These are phyloP conservation scores for Parasteatoda lunata DNA, from an alignment of 2,888 invertebrate species.

Conservation along the genomic window DNA sequence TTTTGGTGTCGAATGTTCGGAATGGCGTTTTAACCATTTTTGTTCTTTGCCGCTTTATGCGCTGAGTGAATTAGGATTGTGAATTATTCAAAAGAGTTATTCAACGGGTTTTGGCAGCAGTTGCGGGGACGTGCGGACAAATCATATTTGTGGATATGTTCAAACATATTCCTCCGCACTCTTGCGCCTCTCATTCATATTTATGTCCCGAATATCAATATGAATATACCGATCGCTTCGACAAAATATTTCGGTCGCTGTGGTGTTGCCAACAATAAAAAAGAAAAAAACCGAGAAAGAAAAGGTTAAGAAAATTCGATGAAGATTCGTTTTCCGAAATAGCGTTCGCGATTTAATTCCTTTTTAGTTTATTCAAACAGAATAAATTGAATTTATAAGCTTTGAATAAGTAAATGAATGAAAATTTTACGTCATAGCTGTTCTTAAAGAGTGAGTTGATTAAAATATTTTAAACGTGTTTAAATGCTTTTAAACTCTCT, in stretches of 20 bases:
- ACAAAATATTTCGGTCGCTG: not conserved
- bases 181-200: slow-evolving; percentile 9
- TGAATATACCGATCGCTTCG: not conserved
- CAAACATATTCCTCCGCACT: slow-evolving; percentile 11
- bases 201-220: slow-evolving; percentile 39
- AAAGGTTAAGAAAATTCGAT: slow-evolving; percentile 5
- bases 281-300: not conserved
- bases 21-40: slow-evolving; percentile 44
- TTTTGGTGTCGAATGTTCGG: slow-evolving; percentile 34
- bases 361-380: no score
- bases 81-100: slow-evolving; percentile 43
- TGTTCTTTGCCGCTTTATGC: not conserved
- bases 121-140: not conserved
- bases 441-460: no score
- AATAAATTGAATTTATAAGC: no score
- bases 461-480: no score
- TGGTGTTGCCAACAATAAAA: not conserved
- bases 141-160: slow-evolving; percentile 34
- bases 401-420: no score
- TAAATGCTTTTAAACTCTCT: no score
- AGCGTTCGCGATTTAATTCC: no score
- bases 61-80: slow-evolving; percentile 22
- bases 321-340: not conserved
- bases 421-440: no score
- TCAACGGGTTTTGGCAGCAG: slow-evolving; percentile 1